phyloP scores from a whole-genome alignment of 2,113 vertebrate genomes.

The Poicephalus meyeri region DNA sequence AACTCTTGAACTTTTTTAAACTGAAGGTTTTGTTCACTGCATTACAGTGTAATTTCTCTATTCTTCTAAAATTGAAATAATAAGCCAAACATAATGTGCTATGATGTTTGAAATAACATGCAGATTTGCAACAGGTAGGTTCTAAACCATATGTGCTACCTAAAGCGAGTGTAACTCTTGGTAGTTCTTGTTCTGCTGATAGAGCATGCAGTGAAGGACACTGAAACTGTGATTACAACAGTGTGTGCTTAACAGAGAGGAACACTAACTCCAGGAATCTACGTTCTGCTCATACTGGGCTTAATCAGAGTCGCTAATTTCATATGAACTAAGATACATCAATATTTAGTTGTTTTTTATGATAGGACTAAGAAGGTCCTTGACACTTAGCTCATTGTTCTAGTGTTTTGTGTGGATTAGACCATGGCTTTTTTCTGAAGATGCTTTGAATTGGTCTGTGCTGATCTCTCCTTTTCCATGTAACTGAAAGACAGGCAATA shows the following conservation, averaged over 20 bases:
- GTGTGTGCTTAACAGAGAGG: not conserved
- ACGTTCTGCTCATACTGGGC: not conserved
- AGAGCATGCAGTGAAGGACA: not conserved
- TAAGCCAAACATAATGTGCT: not conserved
- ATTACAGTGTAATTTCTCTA: not conserved
- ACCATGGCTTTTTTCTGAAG: not conserved
- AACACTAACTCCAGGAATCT: not conserved
- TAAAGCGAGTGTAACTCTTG: not conserved
- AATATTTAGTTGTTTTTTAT: not conserved
- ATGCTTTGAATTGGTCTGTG: not conserved
- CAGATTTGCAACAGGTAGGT: not conserved
- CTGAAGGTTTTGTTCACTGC: not conserved
- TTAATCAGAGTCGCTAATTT: not conserved
- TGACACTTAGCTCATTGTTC: not conserved
- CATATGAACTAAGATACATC: not conserved
- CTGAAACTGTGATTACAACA: not conserved
- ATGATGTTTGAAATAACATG: not conserved
- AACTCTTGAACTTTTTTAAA: not conserved
- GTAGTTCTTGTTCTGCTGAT: not conserved
- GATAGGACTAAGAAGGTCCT: not conserved
- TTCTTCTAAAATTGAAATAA: not conserved
- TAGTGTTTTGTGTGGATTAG: not conserved
- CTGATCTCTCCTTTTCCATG: not conserved
- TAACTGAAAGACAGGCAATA: not conserved
- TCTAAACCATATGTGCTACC: not conserved